Conservation (phyloP, 1,140 invertebrate genomes). For the Anoplophora glabripennis region DNA sequence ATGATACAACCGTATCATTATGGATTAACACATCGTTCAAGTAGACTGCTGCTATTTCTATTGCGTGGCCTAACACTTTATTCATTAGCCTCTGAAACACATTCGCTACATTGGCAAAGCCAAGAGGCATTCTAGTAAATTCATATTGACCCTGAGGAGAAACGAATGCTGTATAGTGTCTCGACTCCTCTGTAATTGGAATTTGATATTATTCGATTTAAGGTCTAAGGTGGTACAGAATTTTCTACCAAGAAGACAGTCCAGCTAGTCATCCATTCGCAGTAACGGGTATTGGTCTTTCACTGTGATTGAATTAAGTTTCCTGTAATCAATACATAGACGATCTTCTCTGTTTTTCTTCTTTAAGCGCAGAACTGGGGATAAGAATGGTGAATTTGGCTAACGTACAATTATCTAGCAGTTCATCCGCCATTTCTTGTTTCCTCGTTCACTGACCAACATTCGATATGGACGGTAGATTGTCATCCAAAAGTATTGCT, state of each 20-base stretch:
- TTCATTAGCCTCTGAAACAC: constrained; percentile 32
- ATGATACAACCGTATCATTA: too few species aligned
- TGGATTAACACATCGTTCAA: constrained; percentile 26
- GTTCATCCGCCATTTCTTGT: too few species aligned
- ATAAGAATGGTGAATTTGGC: too few species aligned
- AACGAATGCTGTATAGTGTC: constrained; percentile 36
- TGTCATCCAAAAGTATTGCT: too few species aligned
- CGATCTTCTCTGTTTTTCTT: constrained; percentile 36
- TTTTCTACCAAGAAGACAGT: constrained; percentile 21
- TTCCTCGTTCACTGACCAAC: too few species aligned
- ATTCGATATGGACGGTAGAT: too few species aligned
- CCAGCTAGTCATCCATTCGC: constrained; percentile 31
- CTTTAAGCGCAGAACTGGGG: constrained; percentile 45
- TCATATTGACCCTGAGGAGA: constrained; percentile 35
- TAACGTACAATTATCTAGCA: too few species aligned
- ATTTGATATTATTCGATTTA: constrained; percentile 35
- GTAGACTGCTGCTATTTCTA: constrained; percentile 15
- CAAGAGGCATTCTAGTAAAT: constrained; percentile 37
- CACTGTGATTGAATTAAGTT: constrained; percentile 24
- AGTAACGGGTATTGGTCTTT: constrained; percentile 39
- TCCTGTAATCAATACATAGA: constrained; percentile 36
- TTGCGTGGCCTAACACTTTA: constrained; percentile 6
- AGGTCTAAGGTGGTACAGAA: constrained; percentile 39
- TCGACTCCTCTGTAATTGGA: constrained; percentile 38
- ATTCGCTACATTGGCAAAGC: constrained; percentile 35